A percentile compares a stretch with the other conserved stretches of the same genome.
Conservation (phyloP, 2,113 vertebrate species). For the Centropristis striata region DNA sequence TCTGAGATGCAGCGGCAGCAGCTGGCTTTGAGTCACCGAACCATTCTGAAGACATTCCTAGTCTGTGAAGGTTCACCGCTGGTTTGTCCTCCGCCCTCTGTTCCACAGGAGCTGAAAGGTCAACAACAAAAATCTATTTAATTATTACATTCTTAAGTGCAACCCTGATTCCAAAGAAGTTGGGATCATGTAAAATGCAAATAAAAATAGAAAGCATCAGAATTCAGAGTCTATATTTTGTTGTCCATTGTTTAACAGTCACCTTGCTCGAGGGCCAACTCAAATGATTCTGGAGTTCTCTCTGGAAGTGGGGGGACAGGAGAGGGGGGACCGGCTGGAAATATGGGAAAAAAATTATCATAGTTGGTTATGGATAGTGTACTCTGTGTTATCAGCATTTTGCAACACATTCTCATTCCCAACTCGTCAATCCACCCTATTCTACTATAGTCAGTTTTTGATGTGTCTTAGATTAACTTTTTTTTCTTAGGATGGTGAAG, state of each 20-base stretch:
- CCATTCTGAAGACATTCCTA: conserved; percentile 86
- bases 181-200: too few species aligned
- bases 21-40: conserved; percentile 73
- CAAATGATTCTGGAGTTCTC: conserved; percentile 94
- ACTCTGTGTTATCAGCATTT: background rate
- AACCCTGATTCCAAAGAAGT: background rate
- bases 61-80: conserved; percentile 44
- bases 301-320: conserved; percentile 91
- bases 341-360: background rate
- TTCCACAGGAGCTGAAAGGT: conserved; percentile 62
- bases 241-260: background rate
- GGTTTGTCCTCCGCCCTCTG: conserved; percentile 15
- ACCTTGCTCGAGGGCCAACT: conserved; percentile 86
- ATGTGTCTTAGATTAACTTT: too few species aligned
- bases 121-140: background rate
- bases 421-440: too few species aligned
- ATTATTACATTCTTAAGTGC: background rate
- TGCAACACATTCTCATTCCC: too few species aligned
- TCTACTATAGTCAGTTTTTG: too few species aligned
- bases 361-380: background rate
- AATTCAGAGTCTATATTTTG: too few species aligned
- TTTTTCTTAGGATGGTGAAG: too few species aligned
- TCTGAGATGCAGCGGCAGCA: conserved; percentile 6
- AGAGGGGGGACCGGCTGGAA: conserved; percentile 70
- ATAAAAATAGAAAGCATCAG: too few species aligned